Evolutionary conservation across 2,888 invertebrate species (phyloP), one percentile per base, ranked within the genome.

Genomic region (Tenthredo mesomela): DNA sequence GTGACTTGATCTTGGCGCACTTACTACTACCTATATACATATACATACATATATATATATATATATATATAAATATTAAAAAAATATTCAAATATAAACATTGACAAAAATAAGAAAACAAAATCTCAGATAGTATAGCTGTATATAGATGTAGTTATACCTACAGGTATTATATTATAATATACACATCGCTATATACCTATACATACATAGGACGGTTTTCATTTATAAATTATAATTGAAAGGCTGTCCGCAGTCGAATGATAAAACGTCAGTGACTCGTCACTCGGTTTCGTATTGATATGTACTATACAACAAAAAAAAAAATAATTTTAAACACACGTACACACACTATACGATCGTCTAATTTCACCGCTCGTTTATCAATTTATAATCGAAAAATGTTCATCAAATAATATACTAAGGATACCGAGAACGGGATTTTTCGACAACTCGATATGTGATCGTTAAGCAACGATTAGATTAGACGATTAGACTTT

Each of bases 191-290:
- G 47, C 29, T 29, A 29, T 29, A 29, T 29, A 29, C 29, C 3
- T 73, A 37, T 9, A 25, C 10, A 29, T 84, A 18, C 6, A 1
- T n/a, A 77, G 50, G 85, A 70, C 82, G 77, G 87, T 87, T 87
- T 90, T 91, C 90, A 90, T 89, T 91, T 91, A 90, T 91, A 91
- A 90, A 89, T 91, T 91, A 90, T 91, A 91, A 91, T 91, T 91
- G 91, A 90, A 90, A 85, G 89, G 87, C 89, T 91, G 91, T 91
- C 91, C 91, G 29, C 29, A 90, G 88, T 88, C 88, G 85, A 70
- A 85, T 88, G 91, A 91, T 90, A 91, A 82, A 65, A 90, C 67
- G 67, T 67, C 67, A 47, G 67, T 33, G 29, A 65, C 47, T 82
- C 67, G 67, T 82, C 67, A 65, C 47, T 47, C 10, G n/a, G 37